Evolutionary conservation across 2,888 invertebrate species (phyloP).

Genomic region (Nycteola revayana): DNA sequence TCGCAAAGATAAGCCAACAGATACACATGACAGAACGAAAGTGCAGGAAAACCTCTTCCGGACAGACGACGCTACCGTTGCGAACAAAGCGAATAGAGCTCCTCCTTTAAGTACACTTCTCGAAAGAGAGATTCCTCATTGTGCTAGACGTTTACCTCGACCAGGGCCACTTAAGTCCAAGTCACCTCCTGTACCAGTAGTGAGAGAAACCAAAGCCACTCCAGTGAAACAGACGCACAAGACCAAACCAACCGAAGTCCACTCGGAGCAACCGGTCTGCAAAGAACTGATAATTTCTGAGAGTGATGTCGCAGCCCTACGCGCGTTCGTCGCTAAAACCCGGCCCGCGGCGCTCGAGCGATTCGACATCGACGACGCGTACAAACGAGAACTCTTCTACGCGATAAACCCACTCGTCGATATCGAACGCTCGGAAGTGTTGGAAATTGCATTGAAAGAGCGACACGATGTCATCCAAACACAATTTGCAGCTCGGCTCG

Average conservation of each 20-base stretch:
- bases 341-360: slow-evolving; percentile 35
- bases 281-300: slow-evolving; percentile 47
- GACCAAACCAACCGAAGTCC: too few species aligned
- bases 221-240: not conserved
- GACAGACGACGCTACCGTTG: too few species aligned
- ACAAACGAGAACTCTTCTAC: slow-evolving; percentile 42
- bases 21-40: too few species aligned
- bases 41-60: too few species aligned
- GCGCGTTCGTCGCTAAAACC: slow-evolving; percentile 32
- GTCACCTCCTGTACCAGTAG: too few species aligned
- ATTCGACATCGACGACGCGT: slow-evolving; percentile 43
- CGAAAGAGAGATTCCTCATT: too few species aligned
- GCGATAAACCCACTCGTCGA: slow-evolving; percentile 53
- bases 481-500: slow-evolving; percentile 43
- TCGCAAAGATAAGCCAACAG: too few species aligned
- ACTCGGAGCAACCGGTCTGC: too few species aligned
- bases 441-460: slow-evolving; percentile 25
- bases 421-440: slow-evolving; percentile 33
- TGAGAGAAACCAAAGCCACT: not conserved
- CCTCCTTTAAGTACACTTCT: too few species aligned
- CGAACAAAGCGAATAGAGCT: too few species aligned
- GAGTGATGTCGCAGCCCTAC: slow-evolving; percentile 35
- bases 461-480: slow-evolving; percentile 15
- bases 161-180: too few species aligned
- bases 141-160: too few species aligned